Conservation (phyloP, 2,888 invertebrate species). For the Anthophora plumipes region DNA sequence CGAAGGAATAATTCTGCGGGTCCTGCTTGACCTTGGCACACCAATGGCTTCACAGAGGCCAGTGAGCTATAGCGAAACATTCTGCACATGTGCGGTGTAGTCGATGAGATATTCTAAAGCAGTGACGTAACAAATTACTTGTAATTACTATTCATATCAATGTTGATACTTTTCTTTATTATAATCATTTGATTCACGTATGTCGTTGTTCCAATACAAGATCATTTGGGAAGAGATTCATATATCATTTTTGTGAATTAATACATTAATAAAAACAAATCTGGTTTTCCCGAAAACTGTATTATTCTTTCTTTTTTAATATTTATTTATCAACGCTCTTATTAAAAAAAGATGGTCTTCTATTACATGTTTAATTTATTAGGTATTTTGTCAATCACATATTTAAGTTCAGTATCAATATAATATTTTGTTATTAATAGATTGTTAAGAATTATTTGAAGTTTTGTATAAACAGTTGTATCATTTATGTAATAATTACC, state of each 20-base stretch:
- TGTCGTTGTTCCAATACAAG: background rate
- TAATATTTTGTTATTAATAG: background rate
- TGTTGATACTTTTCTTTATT: background rate
- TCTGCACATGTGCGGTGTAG: constrained; percentile 68
- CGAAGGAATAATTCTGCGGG: constrained; percentile 26
- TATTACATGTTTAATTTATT: background rate
- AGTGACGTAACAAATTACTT: constrained; percentile 38
- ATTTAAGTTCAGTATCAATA: background rate
- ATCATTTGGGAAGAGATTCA: background rate
- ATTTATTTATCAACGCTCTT: background rate
- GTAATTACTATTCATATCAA: constrained; percentile 14
- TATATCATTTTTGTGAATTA: background rate
- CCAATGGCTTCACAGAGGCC: constrained; percentile 60
- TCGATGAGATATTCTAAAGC: constrained; percentile 45
- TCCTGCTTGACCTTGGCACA: constrained; percentile 55
- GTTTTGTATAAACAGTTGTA: background rate
- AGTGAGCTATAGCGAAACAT: constrained; percentile 30
- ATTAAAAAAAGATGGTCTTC: background rate
- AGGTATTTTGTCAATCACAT: background rate
- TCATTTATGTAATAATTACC: background rate
- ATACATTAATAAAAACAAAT: background rate
- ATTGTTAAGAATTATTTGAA: background rate
- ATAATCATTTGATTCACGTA: background rate
- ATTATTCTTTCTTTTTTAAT: background rate
- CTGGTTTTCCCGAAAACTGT: background rate